Base-by-base conservation (phyloP, 2,888 invertebrate species). In the Eupithecia vulgata region DNA sequence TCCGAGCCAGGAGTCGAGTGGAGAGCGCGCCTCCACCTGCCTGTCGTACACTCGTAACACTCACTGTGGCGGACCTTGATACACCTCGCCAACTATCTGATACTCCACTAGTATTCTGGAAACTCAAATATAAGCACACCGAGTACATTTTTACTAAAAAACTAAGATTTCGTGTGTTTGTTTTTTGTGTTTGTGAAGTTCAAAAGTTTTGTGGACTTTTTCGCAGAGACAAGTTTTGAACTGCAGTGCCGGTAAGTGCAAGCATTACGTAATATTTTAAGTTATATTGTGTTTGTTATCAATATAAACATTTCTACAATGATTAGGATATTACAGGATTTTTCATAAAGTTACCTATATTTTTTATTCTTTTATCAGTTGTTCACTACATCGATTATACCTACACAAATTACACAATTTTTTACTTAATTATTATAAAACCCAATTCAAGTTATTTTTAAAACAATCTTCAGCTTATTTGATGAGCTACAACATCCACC, bases 161-260 rank as follows among this genome's bases (percentile, higher is more conserved):
- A 57, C 12, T 57, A 13, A 57, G 21, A 13, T 57, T 12, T 57
- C 25, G 57, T 25, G 25, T 1, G 21, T 25, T 57, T 57, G 25
- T 25, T 25, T 52, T 57, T 57, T 25, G 57, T 57, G 57, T 25
- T 57, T 57, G 57, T 25, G 25, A 57, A 57, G 57, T 57, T 57
- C 12, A 52, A 52, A 57, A 57, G 25, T 52, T 57, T 52, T 25
- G 25, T 57, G 21, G 57, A 57, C 25, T 25, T 57, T 21, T 57
- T 25, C 25, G 57, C 57, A 5, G 52, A 7, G 52, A 25, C 57
- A 13, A 57, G 25, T 57, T 57, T 57, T 25, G 25, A 25, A 13
- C 8, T 57, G n/a, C 25, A n/a, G n/a, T 57, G 0, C 25, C 12
- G 57, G 57, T 57, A 57, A 57, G 57, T 57, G 21, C 1, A 25